A percentile compares a stretch with the other conserved stretches of the same genome.
Evolutionary conservation across 1,140 invertebrate species (phyloP).

Genomic region (Pseudomyrmex cubaensis): DNA sequence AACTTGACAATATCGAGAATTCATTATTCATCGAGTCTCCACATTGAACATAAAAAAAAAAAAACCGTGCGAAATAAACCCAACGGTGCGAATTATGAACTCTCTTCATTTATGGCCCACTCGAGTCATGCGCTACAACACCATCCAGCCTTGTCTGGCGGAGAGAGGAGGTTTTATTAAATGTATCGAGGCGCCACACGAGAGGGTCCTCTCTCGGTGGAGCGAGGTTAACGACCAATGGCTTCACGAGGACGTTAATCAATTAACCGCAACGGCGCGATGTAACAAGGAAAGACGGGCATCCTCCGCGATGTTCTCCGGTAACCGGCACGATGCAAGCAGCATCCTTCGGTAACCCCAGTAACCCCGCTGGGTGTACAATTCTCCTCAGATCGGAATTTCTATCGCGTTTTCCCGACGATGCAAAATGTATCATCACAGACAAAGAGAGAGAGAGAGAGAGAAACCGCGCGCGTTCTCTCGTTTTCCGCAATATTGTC

Average conservation of each 20-base stretch:
- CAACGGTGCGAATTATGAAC: conserved; percentile 28
- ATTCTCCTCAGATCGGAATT: conserved; percentile 5
- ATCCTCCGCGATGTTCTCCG: background rate
- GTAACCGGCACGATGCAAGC: background rate
- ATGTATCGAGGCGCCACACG: conserved; percentile 36
- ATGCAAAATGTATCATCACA: conserved; percentile 31
- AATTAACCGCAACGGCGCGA: conserved; percentile 48
- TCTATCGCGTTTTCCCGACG: conserved; percentile 43
- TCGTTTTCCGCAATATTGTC: conserved; percentile 6
- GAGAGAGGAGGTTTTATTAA: conserved; percentile 14
- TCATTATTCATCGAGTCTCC: background rate
- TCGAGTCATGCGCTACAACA: conserved; percentile 2
- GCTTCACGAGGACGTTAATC: conserved; percentile 52
- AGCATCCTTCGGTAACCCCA: conserved; percentile 32
- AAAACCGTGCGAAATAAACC: background rate
- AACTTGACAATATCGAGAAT: no score
- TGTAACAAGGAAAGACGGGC: conserved; percentile 60
- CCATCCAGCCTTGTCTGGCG: conserved; percentile 1
- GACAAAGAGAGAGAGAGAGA: background rate
- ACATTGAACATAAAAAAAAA: no score
- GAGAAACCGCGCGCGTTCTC: background rate
- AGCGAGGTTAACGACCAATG: conserved; percentile 52
- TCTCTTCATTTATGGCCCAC: conserved; percentile 12
- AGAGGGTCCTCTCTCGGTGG: conserved; percentile 39
- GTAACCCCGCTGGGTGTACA: conserved; percentile 5